Evolutionary conservation across 2,797 vertebrate species (phyloP).

Genomic region (Enteromius argenteus): DNA sequence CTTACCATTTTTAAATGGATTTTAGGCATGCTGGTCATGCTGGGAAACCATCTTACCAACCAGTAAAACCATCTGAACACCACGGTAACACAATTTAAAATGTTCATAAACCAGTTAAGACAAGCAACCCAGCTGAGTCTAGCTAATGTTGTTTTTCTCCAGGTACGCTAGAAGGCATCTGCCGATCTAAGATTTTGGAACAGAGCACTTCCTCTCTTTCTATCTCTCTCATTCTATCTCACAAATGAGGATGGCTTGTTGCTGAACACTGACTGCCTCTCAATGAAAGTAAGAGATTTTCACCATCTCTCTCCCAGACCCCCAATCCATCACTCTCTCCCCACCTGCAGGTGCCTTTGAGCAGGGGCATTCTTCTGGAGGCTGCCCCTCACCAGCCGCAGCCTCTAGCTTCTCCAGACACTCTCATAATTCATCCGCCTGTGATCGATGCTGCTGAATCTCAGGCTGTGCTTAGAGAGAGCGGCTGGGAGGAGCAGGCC

Average conservation of each 20-base stretch:
- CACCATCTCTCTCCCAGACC: slow-evolving; percentile 51
- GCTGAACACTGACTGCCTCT: slow-evolving; percentile 60
- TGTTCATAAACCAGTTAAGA: not conserved
- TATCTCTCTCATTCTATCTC: slow-evolving; percentile 23
- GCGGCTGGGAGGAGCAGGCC: not conserved
- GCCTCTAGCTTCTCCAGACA: slow-evolving; percentile 46
- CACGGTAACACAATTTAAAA: not conserved
- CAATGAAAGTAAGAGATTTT: slow-evolving; percentile 60
- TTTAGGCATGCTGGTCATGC: not conserved
- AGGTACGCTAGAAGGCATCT: slow-evolving; percentile 1
- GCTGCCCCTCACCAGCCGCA: slow-evolving; percentile 46
- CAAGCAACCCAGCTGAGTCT: not conserved
- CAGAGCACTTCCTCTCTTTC: slow-evolving; percentile 11
- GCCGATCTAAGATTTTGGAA: slow-evolving; percentile 13
- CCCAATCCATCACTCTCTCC: slow-evolving; percentile 61
- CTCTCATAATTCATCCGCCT: slow-evolving; percentile 53
- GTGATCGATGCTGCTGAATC: slow-evolving; percentile 52
- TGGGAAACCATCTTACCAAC: not conserved
- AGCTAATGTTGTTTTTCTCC: not conserved
- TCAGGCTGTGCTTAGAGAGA: slow-evolving; percentile 32
- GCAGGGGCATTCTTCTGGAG: slow-evolving; percentile 48
- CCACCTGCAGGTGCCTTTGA: slow-evolving; percentile 55
- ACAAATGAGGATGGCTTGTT: slow-evolving; percentile 56
- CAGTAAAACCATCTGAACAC: not conserved
- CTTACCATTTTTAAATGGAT: not conserved